Conservation (phyloP, 2,797 vertebrate species). For the Bradypodion ventrale region DNA sequence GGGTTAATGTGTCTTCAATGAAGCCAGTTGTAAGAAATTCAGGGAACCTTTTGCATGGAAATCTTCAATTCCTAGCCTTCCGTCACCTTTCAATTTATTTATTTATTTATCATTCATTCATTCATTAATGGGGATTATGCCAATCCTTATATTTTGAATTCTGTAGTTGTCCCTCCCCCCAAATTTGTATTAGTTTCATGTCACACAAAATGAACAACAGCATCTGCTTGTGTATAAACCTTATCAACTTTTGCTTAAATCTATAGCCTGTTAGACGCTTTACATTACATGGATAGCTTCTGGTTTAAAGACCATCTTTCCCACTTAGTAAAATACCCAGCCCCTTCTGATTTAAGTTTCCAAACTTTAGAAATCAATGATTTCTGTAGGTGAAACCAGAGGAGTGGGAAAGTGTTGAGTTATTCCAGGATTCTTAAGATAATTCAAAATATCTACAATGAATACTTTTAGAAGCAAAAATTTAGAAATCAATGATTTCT, state of each 20-base stretch:
- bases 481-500: too few relatives aligned
- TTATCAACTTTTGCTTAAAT: neutral
- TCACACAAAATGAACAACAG: neutral
- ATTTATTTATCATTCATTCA: too few relatives aligned
- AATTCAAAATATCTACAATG: neutral
- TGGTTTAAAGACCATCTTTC: neutral
- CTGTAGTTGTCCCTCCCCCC: too few relatives aligned
- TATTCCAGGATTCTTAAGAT: neutral
- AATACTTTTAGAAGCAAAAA: too few relatives aligned
- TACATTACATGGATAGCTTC: neutral
- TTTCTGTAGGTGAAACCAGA: neutral
- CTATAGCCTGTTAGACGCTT: neutral
- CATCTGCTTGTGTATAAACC: neutral
- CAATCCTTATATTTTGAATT: neutral
- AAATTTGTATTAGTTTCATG: neutral
- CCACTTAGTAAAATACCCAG: neutral
- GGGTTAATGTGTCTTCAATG: conserved; percentile 9
- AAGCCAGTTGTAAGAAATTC: neutral
- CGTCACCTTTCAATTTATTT: neutral
- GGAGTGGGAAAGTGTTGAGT: neutral
- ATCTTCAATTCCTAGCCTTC: neutral
- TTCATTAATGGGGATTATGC: neutral
- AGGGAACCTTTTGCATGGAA: neutral
- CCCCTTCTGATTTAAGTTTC: neutral
- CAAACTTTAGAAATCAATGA: neutral